Conservation (phyloP, 2,113 vertebrate genomes). For the Varanus salvator region DNA sequence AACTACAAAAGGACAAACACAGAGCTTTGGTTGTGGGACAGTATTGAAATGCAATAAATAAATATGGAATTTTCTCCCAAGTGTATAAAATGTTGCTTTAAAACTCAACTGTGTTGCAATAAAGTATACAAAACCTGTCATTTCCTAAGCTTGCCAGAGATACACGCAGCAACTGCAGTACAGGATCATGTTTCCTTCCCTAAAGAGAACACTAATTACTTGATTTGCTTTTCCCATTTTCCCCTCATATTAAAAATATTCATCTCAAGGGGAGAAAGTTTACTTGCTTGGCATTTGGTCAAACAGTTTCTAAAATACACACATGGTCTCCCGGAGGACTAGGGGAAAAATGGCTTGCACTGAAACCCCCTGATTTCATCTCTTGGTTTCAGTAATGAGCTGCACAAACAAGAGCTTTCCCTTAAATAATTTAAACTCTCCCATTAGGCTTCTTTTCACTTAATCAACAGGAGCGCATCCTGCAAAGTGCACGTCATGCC, state of each 20-base stretch:
- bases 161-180: background rate
- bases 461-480: background rate
- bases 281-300: conserved; percentile 8
- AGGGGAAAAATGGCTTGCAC: conserved; percentile 13
- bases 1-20: background rate
- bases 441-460: background rate
- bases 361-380: conserved; percentile 24
- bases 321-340: background rate
- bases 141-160: conserved; percentile 11
- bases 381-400: conserved; percentile 21
- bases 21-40: too few relatives aligned
- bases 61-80: conserved; percentile 10
- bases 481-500: background rate
- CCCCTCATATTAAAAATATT: conserved; percentile 14
- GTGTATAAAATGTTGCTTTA: background rate
- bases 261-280: conserved; percentile 22
- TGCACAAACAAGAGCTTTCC: conserved; percentile 23
- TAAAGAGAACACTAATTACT: background rate
- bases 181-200: conserved; percentile 7
- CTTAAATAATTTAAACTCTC: conserved; percentile 38
- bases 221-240: background rate
- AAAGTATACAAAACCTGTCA: background rate
- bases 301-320: conserved; percentile 20
- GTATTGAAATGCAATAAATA: too few relatives aligned
- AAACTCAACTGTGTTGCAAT: background rate